A percentile compares a stretch with the other conserved stretches of the same genome.
phyloP scores from a whole-genome alignment of 1,140 invertebrate species.

The Rhyacophila brunnea region DNA sequence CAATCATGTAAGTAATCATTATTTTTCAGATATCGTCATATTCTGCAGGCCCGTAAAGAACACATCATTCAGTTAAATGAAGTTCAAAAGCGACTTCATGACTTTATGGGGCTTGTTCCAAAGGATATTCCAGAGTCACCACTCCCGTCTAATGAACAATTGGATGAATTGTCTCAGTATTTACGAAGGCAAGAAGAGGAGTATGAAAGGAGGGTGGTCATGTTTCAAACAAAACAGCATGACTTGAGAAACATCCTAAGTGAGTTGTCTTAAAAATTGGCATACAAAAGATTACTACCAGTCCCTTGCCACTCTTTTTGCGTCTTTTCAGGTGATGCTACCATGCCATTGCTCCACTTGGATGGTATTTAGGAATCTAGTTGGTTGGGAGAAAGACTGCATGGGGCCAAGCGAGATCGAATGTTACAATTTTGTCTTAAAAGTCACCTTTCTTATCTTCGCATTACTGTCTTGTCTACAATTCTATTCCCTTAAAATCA shows the following conservation, averaged over 20 bases:
- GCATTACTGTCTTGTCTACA: no score
- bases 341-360: no score
- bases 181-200: slow-evolving; percentile 18
- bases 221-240: slow-evolving; percentile 22
- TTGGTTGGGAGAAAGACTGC: no score
- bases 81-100: slow-evolving; percentile 20
- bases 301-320: no score
- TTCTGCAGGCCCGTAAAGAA: slow-evolving; percentile 19
- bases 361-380: no score
- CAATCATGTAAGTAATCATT: no score
- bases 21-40: slow-evolving; percentile 16
- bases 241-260: slow-evolving; percentile 21
- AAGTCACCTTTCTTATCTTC: no score
- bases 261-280: slow-evolving; percentile 14
- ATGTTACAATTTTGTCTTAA: no score
- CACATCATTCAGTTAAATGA: slow-evolving; percentile 19
- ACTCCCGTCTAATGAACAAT: slow-evolving; percentile 16
- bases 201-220: slow-evolving; percentile 25
- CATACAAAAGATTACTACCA: no score
- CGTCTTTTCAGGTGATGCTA: no score
- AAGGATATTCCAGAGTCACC: slow-evolving; percentile 16
- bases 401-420: no score
- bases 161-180: slow-evolving; percentile 16
- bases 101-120: slow-evolving; percentile 10
- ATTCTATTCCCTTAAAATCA: no score